phyloP scores from a whole-genome alignment of 1,140 invertebrate genomes.

The Coptotermes formosanus region DNA sequence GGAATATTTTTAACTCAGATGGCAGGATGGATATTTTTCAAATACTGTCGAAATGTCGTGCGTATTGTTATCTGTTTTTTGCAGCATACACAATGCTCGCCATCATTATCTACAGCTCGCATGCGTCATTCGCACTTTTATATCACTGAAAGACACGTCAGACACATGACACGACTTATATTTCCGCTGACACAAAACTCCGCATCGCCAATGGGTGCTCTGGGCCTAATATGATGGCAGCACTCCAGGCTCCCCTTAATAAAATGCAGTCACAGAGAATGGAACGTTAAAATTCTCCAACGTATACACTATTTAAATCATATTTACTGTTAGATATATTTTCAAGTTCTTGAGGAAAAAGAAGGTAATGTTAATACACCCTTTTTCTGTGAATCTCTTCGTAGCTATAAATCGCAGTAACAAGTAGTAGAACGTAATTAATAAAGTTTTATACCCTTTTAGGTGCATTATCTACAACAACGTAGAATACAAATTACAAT shows the following conservation, averaged over 20 bases:
- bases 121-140: background rate
- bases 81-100: background rate
- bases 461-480: too few relatives aligned
- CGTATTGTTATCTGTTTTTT: background rate
- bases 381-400: too few relatives aligned
- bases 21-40: background rate
- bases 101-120: background rate
- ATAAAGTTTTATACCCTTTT: too few relatives aligned
- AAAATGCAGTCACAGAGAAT: background rate
- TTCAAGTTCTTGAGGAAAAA: too few relatives aligned
- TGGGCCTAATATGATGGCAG: background rate
- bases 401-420: too few relatives aligned
- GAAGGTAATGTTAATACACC: too few relatives aligned
- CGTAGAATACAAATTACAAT: too few relatives aligned
- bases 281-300: too few relatives aligned
- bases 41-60: background rate
- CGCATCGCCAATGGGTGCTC: background rate
- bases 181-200: background rate
- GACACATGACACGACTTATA: background rate
- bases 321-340: too few relatives aligned
- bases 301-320: too few relatives aligned
- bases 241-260: background rate
- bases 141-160: constrained; percentile 7
- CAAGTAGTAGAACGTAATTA: too few relatives aligned
- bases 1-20: background rate